Percentiles rank a stretch among this genome's conserved stretches.
These are phyloP conservation scores for Hydrotaea diabolus DNA, from an alignment of 2,888 invertebrate species.

Conservation along the genomic window DNA sequence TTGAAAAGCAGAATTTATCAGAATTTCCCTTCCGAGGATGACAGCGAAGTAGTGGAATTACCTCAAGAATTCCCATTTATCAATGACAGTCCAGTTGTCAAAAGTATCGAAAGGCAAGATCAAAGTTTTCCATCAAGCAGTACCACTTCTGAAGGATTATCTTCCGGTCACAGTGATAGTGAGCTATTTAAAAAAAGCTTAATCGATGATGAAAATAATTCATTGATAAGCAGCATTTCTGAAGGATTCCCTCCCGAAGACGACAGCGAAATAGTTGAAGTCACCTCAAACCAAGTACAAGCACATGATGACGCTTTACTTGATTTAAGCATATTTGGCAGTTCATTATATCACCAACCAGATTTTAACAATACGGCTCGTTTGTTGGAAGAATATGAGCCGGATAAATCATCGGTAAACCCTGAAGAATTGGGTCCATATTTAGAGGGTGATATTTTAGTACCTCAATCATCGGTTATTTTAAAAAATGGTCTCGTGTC, in stretches of 20 bases:
- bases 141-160: background rate
- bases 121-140: background rate
- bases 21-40: no score
- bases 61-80: no score
- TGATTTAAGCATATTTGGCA: constrained; percentile 83
- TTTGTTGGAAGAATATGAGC: constrained; percentile 74
- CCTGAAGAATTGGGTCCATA: constrained; percentile 91
- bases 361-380: constrained; percentile 78
- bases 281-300: background rate
- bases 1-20: no score
- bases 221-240: constrained; percentile 10
- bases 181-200: no score
- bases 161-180: background rate
- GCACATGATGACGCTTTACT: constrained; percentile 77
- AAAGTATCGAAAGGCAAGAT: background rate
- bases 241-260: constrained; percentile 21
- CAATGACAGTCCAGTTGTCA: background rate
- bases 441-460: constrained; percentile 89
- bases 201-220: background rate
- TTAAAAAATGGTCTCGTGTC: constrained; percentile 84
- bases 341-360: constrained; percentile 83
- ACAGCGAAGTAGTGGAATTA: no score
- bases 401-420: constrained; percentile 81
- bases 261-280: constrained; percentile 42
- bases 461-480: constrained; percentile 80